A percentile compares a stretch with the other conserved stretches of the same genome.
Conservation (phyloP, 2,888 invertebrate species). For the Hypolimnas misippus region DNA sequence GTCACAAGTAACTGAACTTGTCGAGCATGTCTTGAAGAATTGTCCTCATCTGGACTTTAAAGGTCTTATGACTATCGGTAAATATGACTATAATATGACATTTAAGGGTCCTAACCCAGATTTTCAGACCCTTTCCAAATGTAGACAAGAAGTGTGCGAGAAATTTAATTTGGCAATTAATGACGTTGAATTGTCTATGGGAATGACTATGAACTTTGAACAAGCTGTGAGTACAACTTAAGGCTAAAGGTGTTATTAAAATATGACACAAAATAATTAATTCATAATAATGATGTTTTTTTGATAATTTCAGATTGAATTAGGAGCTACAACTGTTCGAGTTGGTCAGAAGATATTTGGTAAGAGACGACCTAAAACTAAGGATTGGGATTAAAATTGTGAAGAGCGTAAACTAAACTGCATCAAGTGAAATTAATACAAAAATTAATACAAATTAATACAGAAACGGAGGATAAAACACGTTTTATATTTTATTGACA, state of each 20-base stretch:
- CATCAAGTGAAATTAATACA: too few relatives aligned
- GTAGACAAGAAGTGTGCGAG: slow-evolving; percentile 88
- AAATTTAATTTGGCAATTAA: slow-evolving; percentile 80
- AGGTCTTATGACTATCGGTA: slow-evolving; percentile 99
- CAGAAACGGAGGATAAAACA: too few relatives aligned
- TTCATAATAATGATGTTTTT: slow-evolving; percentile 9
- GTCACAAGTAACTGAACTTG: slow-evolving; percentile 85
- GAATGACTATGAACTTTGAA: slow-evolving; percentile 99
- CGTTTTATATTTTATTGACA: too few relatives aligned
- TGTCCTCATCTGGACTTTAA: slow-evolving; percentile 90
- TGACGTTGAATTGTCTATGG: slow-evolving; percentile 94
- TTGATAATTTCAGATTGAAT: slow-evolving; percentile 88
- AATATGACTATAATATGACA: slow-evolving; percentile 89
- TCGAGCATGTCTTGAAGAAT: slow-evolving; percentile 88
- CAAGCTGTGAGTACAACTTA: slow-evolving; percentile 89
- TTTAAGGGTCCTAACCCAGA: slow-evolving; percentile 93
- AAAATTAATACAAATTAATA: too few relatives aligned
- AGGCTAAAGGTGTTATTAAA: too few relatives aligned
- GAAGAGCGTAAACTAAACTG: too few relatives aligned
- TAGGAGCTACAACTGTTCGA: slow-evolving; percentile 96
- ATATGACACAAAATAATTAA: too few relatives aligned
- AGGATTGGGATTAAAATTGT: slow-evolving; percentile 23
- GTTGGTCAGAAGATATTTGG: slow-evolving; percentile 98
- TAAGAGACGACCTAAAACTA: slow-evolving; percentile 84
- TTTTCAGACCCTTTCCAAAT: slow-evolving; percentile 89